Percentiles rank a stretch among this genome's conserved stretches.
These are phyloP conservation scores for Psittacus erithacus DNA, from an alignment of 2,113 vertebrate genomes.

Conservation along the genomic window DNA sequence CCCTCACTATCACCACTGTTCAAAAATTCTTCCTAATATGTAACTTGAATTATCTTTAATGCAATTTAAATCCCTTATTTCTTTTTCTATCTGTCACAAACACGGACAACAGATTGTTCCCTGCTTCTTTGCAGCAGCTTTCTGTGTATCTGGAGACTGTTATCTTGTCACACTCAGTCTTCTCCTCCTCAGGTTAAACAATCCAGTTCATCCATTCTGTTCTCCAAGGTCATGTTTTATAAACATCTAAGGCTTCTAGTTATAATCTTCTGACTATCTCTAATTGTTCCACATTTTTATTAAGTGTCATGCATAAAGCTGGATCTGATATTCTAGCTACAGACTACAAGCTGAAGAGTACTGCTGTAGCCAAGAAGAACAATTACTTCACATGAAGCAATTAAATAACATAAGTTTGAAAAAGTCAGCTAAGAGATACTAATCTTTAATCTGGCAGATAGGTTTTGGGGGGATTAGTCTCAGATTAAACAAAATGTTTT, in stretches of 20 bases:
- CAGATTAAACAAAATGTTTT: slow-evolving; percentile 13
- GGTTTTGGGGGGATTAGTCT: neutral
- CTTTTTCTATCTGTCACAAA: slow-evolving; percentile 3
- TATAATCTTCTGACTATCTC: neutral
- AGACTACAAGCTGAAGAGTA: neutral
- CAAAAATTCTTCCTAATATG: slow-evolving; percentile 12
- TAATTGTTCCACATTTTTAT: slow-evolving; percentile 34
- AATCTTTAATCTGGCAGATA: neutral
- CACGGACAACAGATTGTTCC: neutral
- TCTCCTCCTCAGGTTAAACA: neutral
- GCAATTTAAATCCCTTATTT: slow-evolving; percentile 13
- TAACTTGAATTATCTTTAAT: slow-evolving; percentile 2
- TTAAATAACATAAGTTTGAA: neutral
- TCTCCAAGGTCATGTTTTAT: slow-evolving; percentile 32
- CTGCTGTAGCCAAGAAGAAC: neutral
- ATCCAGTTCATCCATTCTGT: neutral
- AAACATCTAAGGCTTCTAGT: slow-evolving; percentile 26
- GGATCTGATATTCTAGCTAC: neutral
- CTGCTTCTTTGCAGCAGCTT: neutral
- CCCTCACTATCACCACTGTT: neutral
- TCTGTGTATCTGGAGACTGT: slow-evolving; percentile 21
- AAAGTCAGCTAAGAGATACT: neutral
- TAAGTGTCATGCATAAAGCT: neutral
- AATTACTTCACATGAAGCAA: neutral
- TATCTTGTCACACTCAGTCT: slow-evolving; percentile 38